Base-by-base conservation (phyloP, 2,113 vertebrate genomes). In the Martes martes region DNA sequence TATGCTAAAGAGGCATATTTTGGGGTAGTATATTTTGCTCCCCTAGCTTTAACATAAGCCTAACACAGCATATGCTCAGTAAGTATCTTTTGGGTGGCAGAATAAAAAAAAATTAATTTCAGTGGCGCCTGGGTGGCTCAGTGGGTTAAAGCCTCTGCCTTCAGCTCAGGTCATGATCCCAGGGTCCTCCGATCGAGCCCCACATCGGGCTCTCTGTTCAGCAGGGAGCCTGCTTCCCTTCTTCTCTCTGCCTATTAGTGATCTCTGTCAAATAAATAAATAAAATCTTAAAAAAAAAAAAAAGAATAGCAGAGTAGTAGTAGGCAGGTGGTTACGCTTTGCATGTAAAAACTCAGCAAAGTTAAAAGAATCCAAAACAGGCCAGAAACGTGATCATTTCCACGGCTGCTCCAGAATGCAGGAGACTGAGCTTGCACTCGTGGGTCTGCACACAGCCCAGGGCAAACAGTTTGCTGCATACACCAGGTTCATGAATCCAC, bases 401-500 rank as follows among this genome's bases (percentile, higher is more conserved):
- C 2, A 0, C 1, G 4, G 28, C 24, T 3, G 59, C 74, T 47
- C 55, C 50, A 16, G 39, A n/a, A 26, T 19, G 10, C 1, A 1
- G 47, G 19, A 59, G 73, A 57, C 31, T 28, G n/a, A 57, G 57
- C 31, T 26, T 84, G 57, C 36, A 42, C 18, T 31, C 4, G 11
- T 4, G 3, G 23, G 39, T 52, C 42, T 6, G 23, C 6, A 15
- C 73, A 59, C 18, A 31, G 14, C 47, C 61, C 1, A 4, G 24
- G 28, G 4, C 45, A 82, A 59, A 90, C 11, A 47, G 7, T 7
- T 10, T 21, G 50, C 8, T 50, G 59, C 33, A n/a, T 33, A 71
- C 80, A 26, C 21, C 4, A 15, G 7, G 47, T 24, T 33, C 16
- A 13, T 7, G 45, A 42, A 24, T 16, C 24, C 67, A 47, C 13